phyloP scores from a whole-genome alignment of 2,113 vertebrate species.

The Sylvilagus bachmani region DNA sequence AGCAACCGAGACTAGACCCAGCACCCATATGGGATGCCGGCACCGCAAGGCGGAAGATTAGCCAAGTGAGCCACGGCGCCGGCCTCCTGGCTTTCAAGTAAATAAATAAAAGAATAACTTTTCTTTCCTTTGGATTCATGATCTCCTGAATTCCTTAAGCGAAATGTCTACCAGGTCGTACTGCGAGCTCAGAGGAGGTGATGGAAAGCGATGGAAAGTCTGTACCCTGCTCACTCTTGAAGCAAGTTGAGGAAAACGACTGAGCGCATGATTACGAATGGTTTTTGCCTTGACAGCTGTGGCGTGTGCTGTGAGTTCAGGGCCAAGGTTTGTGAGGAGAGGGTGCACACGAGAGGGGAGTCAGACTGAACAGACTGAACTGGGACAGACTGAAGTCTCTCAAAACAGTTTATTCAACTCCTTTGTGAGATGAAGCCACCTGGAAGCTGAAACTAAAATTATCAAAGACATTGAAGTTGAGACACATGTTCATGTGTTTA shows the following conservation, averaged over 20 bases:
- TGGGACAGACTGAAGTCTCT: neutral
- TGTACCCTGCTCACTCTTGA: neutral
- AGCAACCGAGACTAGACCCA: too few relatives aligned
- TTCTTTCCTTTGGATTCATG: neutral
- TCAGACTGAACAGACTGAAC: too few relatives aligned
- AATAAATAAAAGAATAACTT: neutral
- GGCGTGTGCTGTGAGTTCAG: fast-evolving
- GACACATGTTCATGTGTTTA: fast-evolving
- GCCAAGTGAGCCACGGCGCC: too few relatives aligned
- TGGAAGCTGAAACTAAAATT: neutral
- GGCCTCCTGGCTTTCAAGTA: neutral
- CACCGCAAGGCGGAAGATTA: too few relatives aligned
- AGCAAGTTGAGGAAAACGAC: neutral
- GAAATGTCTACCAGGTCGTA: neutral
- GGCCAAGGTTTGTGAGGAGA: neutral
- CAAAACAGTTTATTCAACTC: neutral
- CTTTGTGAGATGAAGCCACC: neutral
- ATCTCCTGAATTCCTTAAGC: neutral
- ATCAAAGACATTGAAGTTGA: neutral
- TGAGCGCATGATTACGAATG: neutral
- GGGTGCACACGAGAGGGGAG: fast-evolving
- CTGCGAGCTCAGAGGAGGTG: neutral
- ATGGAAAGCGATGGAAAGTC: neutral
- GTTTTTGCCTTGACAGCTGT: fast-evolving
- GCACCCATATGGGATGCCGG: too few relatives aligned